Conservation (phyloP, 2,888 invertebrate species). For the Drosophila glabriapex region DNA sequence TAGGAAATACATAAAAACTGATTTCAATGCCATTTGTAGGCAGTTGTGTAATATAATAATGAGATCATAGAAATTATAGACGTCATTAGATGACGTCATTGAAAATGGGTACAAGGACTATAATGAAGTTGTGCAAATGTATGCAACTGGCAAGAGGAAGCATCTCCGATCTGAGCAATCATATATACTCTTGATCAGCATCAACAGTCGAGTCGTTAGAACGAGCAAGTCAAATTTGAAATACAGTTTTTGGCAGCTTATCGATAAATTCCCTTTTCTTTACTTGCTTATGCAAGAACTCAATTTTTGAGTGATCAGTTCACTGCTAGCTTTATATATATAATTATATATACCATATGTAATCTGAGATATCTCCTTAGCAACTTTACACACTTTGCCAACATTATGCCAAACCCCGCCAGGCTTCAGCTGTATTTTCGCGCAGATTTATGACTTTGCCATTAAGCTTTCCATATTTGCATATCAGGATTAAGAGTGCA, state of each 20-base stretch:
- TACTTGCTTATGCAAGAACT: not conserved
- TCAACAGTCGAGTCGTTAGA: not conserved
- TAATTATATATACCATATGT: not conserved
- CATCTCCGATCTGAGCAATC: not conserved
- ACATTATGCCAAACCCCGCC: not conserved
- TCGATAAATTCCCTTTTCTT: not conserved
- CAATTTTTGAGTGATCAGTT: not conserved
- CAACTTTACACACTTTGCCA: not conserved
- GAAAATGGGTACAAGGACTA: not conserved
- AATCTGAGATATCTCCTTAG: not conserved
- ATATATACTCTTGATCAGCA: not conserved
- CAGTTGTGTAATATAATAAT: not conserved
- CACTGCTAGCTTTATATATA: not conserved
- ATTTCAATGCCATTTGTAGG: not conserved
- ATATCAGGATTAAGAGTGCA: slow-evolving; percentile 8
- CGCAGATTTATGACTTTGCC: not conserved
- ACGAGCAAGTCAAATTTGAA: not conserved
- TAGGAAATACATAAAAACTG: not conserved
- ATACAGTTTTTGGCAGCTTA: not conserved
- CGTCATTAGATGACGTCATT: not conserved
- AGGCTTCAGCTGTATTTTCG: not conserved
- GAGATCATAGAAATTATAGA: not conserved
- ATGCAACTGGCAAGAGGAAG: not conserved
- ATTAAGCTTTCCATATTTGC: slow-evolving; percentile 5
- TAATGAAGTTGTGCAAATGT: not conserved